These are phyloP conservation scores for Aplochiton taeniatus DNA, from an alignment of 2,797 vertebrate genomes.

Conservation along the genomic window DNA sequence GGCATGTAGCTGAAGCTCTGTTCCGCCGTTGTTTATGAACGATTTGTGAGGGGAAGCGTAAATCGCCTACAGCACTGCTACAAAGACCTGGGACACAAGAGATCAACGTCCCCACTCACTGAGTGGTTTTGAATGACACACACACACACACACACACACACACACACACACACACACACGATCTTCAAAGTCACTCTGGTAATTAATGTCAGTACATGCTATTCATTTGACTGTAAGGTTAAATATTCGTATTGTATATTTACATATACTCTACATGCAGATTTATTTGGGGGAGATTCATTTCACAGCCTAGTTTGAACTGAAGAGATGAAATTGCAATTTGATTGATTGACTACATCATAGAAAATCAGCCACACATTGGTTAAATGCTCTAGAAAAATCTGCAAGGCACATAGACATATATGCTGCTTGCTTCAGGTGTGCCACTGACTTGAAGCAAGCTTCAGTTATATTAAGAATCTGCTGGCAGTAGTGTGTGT, in stretches of 20 bases:
- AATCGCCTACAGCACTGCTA: constrained; percentile 22
- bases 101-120: constrained; percentile 24
- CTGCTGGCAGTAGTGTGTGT: neutral
- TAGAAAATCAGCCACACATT: too few species aligned
- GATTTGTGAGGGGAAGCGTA: constrained; percentile 25
- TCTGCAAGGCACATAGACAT: too few species aligned
- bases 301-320: neutral
- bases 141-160: neutral
- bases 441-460: too few species aligned
- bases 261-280: constrained; percentile 1
- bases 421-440: too few species aligned
- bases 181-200: constrained; percentile 44
- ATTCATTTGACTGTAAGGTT: constrained; percentile 41
- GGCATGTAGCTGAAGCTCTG: constrained; percentile 21
- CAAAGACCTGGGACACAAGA: constrained; percentile 20
- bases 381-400: too few species aligned
- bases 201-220: constrained; percentile 36
- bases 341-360: neutral
- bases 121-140: neutral
- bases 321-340: neutral
- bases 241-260: constrained; percentile 31
- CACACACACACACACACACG: neutral
- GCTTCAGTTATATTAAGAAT: too few species aligned
- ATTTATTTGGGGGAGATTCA: constrained; percentile 18
- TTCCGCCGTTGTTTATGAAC: constrained; percentile 40